Conservation (phyloP, 2,797 vertebrate species). For the Babyrousa celebensis region DNA sequence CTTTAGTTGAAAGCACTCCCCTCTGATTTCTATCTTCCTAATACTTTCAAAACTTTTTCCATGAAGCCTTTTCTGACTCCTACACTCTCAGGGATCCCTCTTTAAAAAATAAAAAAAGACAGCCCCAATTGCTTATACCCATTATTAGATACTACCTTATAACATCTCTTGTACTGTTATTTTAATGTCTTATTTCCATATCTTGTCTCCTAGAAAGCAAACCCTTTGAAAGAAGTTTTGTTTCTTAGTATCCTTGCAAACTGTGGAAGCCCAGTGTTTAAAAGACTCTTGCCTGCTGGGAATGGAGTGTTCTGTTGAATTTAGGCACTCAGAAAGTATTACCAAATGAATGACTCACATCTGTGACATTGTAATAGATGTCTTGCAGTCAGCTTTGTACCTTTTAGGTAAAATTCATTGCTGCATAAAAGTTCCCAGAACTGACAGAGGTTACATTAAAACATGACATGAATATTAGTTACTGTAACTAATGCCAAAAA, state of each 20-base stretch:
- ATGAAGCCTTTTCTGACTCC: background rate
- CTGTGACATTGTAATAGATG: slow-evolving; percentile 58
- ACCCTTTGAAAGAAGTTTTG: background rate
- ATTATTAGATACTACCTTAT: background rate
- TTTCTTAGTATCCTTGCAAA: background rate
- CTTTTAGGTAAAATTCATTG: slow-evolving; percentile 75
- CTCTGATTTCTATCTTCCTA: background rate
- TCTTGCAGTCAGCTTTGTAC: slow-evolving; percentile 56
- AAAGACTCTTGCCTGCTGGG: background rate
- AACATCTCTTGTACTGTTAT: background rate
- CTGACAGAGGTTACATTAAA: slow-evolving; percentile 73
- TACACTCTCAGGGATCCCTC: background rate
- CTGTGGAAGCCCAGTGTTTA: background rate
- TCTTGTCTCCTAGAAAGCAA: background rate
- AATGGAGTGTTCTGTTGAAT: slow-evolving; percentile 10
- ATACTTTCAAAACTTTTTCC: slow-evolving; percentile 5
- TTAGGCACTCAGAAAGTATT: background rate
- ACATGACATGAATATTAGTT: slow-evolving; percentile 63
- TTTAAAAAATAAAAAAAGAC: background rate
- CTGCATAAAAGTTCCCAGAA: slow-evolving; percentile 70
- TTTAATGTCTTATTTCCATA: background rate
- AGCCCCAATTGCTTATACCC: background rate
- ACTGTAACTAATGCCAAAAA: slow-evolving; percentile 55
- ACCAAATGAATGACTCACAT: slow-evolving; percentile 68
- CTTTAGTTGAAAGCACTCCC: background rate